Percentiles rank a stretch among this genome's conserved stretches.
Evolutionary conservation across 2,113 vertebrate genomes (phyloP).

Genomic region (Platichthys flesus): DNA sequence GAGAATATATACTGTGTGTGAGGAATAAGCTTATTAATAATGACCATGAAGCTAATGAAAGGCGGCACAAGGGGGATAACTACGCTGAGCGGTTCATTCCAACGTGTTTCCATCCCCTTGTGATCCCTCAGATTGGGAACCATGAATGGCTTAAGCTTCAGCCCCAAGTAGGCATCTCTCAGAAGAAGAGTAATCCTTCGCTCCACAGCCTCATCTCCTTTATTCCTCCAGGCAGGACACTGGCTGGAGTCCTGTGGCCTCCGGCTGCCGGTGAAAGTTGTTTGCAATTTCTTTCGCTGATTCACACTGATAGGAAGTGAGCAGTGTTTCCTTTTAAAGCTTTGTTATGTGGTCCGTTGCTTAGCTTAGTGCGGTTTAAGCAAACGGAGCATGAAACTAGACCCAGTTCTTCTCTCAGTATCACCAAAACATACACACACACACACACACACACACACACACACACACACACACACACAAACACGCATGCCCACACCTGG

Average conservation of each 20-base stretch:
- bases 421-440: neutral
- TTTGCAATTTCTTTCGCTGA: conserved; percentile 27
- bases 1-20: no score
- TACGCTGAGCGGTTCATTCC: neutral
- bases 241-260: conserved; percentile 31
- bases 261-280: conserved; percentile 16
- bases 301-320: conserved; percentile 31
- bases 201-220: conserved; percentile 1
- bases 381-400: conserved; percentile 28
- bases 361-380: conserved; percentile 45
- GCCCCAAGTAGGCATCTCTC: neutral
- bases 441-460: conserved; percentile 14
- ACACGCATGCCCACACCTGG: conserved; percentile 48
- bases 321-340: conserved; percentile 66
- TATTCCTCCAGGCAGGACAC: conserved; percentile 19
- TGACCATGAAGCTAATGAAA: no score
- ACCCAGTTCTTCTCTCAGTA: conserved; percentile 39
- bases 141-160: neutral
- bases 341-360: conserved; percentile 34
- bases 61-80: neutral
- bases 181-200: neutral
- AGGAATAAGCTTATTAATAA: no score
- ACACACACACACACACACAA: conserved; percentile 11
- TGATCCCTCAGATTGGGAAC: neutral
- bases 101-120: neutral